Evolutionary conservation across 2,797 vertebrate genomes (phyloP).

Genomic region (Rhinogobio ventralis): DNA sequence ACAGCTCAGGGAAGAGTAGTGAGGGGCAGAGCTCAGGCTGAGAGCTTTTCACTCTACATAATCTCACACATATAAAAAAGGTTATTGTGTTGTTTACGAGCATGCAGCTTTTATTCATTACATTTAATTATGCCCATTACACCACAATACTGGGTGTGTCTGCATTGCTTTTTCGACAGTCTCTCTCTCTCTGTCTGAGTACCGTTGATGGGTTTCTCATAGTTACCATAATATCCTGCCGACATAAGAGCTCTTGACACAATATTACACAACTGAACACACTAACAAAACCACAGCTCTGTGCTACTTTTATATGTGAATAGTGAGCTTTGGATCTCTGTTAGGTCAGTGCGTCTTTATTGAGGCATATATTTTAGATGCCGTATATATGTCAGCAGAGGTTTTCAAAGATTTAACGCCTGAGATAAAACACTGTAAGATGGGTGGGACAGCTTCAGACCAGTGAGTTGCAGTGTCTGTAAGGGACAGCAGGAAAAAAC

Average conservation of each 20-base stretch:
- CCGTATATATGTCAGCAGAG: background rate
- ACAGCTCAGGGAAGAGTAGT: constrained; percentile 29
- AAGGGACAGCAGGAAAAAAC: background rate
- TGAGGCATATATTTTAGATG: background rate
- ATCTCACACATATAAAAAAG: constrained; percentile 41
- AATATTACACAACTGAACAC: constrained; percentile 42
- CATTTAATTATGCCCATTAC: constrained; percentile 48
- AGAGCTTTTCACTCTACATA: constrained; percentile 43
- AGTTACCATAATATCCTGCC: constrained; percentile 25
- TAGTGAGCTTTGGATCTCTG: background rate
- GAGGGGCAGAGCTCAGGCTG: constrained; percentile 45
- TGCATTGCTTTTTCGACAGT: constrained; percentile 16
- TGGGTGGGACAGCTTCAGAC: background rate
- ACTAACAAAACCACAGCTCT: background rate
- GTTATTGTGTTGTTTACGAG: constrained; percentile 53
- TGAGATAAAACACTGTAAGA: background rate
- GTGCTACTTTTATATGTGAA: background rate
- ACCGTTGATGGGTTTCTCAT: constrained; percentile 31
- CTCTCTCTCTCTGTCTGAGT: constrained; percentile 23
- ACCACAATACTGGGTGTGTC: constrained; percentile 46
- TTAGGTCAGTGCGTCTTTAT: background rate
- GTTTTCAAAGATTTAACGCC: background rate
- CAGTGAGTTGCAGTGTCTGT: background rate
- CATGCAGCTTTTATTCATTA: constrained; percentile 47
- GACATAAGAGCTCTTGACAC: constrained; percentile 37